These are phyloP conservation scores for Hirtodrosophila duncani DNA, from an alignment of 2,888 invertebrate species.

Conservation along the genomic window DNA sequence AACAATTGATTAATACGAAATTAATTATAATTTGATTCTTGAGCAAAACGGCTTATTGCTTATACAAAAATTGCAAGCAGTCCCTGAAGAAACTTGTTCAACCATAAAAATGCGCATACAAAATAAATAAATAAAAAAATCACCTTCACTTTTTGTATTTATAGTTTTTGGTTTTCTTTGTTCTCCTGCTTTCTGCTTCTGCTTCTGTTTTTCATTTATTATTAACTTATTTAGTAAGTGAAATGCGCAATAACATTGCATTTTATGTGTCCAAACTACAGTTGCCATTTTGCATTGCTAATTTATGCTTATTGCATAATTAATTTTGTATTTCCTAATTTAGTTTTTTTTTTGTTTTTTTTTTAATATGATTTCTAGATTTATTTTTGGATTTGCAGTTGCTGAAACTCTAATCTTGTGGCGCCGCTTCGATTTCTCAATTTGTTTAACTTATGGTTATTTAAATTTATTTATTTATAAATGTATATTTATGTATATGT, in stretches of 20 bases:
- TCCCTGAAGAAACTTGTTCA: conserved; percentile 65
- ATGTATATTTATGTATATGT: conserved; percentile 5
- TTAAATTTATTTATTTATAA: conserved; percentile 17
- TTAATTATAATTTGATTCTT: conserved; percentile 32
- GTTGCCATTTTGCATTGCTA: conserved; percentile 28
- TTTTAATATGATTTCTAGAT: conserved; percentile 36
- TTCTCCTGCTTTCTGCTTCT: conserved; percentile 1
- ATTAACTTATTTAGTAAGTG: conserved; percentile 43
- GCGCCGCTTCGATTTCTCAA: conserved; percentile 47
- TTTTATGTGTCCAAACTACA: conserved; percentile 57
- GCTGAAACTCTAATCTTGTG: conserved; percentile 67
- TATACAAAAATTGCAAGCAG: conserved; percentile 67
- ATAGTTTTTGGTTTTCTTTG: conserved; percentile 11
- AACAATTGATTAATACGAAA: no score
- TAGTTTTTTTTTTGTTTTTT: conserved; percentile 11
- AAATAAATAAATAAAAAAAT: conserved; percentile 54
- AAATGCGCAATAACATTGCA: conserved; percentile 48
- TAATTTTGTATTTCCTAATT: conserved; percentile 8
- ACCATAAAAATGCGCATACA: conserved; percentile 61
- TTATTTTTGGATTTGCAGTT: conserved; percentile 47
- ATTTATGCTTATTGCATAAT: conserved; percentile 2
- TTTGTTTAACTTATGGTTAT: conserved; percentile 21
- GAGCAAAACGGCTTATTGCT: conserved; percentile 68
- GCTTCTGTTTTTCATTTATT: neutral
- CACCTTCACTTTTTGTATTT: conserved; percentile 29